Base-by-base conservation (phyloP, 2,888 invertebrate genomes). In the Oxycera nigricornis region DNA sequence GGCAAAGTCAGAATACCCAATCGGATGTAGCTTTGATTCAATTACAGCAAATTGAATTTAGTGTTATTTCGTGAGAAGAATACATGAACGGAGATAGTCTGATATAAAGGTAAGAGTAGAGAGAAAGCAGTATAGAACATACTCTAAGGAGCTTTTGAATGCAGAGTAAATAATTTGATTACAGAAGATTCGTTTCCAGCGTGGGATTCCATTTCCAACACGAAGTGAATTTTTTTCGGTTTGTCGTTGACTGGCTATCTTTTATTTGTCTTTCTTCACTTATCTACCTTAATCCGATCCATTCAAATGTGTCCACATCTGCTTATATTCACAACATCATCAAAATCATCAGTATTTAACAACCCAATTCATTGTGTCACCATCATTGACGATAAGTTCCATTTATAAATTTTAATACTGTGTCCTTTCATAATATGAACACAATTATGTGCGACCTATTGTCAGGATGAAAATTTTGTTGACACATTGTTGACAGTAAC, bases 1-100 rank as follows among this genome's bases (percentile, higher is more conserved):
- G 24, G n/a, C 9, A n/a, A 26, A 30, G 31, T 17, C 20, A 17
- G 61, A 61, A 17, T 14, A 26, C 31, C 61, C 61, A 61, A 70
- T 61, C n/a, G 61, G 31, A 61, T 30, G 31, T 65, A 75, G 62
- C 73, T 62, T 72, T 75, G 73, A 75, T 75, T 75, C 75, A 74
- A 75, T 75, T 75, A 73, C 65, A 26, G 57, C 35, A 75, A 75
- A 75, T 75, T 75, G 75, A 75, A 67, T 75, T 75, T 75, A 73
- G 59, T 73, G 3, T 31, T 52, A 20, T 24, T 22, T 74, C 62
- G 52, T 52, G n/a, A n/a, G n/a, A n/a, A n/a, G n/a, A n/a, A n/a
- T n/a, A n/a, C n/a, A n/a, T n/a, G n/a, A n/a, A n/a, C n/a, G n/a
- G n/a, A n/a, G n/a, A n/a, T n/a, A n/a, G n/a, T n/a, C n/a, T n/a